phyloP scores from a whole-genome alignment of 2,113 vertebrate species.

The Myotis lucifugus region DNA sequence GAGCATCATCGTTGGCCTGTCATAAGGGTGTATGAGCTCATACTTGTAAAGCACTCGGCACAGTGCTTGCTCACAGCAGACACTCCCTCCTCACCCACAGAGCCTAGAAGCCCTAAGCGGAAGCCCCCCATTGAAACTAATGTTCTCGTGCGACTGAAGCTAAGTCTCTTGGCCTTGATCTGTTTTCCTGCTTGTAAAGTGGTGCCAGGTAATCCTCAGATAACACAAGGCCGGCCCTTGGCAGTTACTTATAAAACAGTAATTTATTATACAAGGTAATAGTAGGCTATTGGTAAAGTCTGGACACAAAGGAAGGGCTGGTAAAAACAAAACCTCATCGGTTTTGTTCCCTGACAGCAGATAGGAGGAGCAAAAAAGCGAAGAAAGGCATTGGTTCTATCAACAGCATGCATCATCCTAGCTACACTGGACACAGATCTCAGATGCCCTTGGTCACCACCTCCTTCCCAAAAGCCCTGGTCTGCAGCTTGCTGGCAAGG shows the following conservation, averaged over 20 bases:
- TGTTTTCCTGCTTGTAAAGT: not conserved
- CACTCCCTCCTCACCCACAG: not conserved
- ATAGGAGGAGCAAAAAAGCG: not conserved
- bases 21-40: not conserved
- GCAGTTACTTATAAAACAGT: not conserved
- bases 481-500: not conserved
- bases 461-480: not conserved
- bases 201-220: not conserved
- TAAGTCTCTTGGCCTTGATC: not conserved
- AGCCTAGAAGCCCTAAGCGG: not conserved
- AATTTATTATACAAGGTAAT: not conserved
- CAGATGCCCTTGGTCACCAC: not conserved
- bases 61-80: not conserved
- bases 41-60: not conserved
- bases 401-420: not conserved
- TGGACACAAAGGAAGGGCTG: not conserved
- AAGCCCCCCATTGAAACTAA: not conserved
- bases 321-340: not conserved
- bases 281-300: not conserved
- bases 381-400: not conserved
- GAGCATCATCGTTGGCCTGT: not conserved
- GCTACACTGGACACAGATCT: not conserved
- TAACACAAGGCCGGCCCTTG: not conserved
- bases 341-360: not conserved
- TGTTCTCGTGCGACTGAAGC: not conserved